phyloP scores from a whole-genome alignment of 1,140 invertebrate genomes.

The Temnothorax curvispinosus region DNA sequence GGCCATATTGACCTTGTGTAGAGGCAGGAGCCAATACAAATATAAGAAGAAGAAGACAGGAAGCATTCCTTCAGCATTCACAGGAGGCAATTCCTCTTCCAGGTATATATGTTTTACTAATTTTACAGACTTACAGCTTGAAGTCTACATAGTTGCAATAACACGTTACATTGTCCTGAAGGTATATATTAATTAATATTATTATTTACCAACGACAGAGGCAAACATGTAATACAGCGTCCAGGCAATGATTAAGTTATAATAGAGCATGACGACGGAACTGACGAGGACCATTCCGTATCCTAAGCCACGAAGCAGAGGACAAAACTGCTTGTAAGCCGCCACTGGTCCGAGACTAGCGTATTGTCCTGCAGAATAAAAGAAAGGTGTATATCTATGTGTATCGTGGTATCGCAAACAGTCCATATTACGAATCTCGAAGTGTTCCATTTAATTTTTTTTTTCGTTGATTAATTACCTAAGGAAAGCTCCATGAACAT shows the following conservation, averaged over 20 bases:
- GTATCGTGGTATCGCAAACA: background rate
- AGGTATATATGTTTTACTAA: no score
- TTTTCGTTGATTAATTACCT: conserved; percentile 79
- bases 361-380: conserved; percentile 87
- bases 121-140: no score
- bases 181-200: conserved; percentile 71
- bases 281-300: conserved; percentile 95
- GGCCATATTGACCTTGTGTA: no score
- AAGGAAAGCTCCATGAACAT: conserved; percentile 95
- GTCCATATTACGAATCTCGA: background rate
- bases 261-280: conserved; percentile 93
- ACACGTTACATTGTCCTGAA: background rate
- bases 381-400: background rate
- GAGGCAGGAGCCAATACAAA: no score
- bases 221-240: conserved; percentile 93
- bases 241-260: conserved; percentile 95
- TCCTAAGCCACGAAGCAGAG: conserved; percentile 90
- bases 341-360: conserved; percentile 91
- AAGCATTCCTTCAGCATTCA: no score
- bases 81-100: no score
- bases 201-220: conserved; percentile 88
- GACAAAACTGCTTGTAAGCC: conserved; percentile 90
- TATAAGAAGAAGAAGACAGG: no score
- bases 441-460: background rate
- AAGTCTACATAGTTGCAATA: background rate